Evolutionary conservation across 2,888 invertebrate genomes (phyloP).

Genomic region (Aricia artaxerxes): DNA sequence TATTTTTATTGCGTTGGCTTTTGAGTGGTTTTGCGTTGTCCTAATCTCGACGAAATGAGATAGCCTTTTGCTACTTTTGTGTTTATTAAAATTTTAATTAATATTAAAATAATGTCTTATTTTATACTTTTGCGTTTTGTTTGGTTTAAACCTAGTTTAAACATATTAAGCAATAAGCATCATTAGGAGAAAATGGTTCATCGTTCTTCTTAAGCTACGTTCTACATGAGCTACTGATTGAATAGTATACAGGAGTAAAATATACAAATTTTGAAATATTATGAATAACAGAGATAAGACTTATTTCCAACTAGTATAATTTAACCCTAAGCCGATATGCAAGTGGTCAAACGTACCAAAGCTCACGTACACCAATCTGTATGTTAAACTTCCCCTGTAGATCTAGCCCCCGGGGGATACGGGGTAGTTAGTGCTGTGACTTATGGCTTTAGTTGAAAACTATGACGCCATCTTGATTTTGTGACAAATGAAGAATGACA

Average conservation of each 20-base stretch:
- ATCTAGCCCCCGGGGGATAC: not conserved
- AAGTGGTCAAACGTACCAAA: not conserved
- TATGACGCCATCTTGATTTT: slow-evolving; percentile 4
- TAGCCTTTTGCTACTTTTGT: not conserved
- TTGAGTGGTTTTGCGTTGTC: not conserved
- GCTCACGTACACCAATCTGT: not conserved
- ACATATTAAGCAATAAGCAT: too few species aligned
- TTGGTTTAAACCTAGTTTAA: too few species aligned
- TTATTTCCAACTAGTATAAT: not conserved
- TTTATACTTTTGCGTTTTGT: too few species aligned
- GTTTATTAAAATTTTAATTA: not conserved
- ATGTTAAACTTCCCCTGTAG: not conserved
- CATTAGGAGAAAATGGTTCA: too few species aligned
- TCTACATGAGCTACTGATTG: too few species aligned
- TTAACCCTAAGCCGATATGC: not conserved
- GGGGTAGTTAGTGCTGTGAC: not conserved
- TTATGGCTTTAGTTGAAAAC: not conserved
- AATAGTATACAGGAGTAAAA: not conserved
- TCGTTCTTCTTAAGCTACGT: too few species aligned
- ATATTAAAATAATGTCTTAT: too few species aligned
- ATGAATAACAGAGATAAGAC: too few species aligned
- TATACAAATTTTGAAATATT: not conserved
- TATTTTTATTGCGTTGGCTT: not conserved
- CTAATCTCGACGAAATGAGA: not conserved
- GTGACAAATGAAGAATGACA: not conserved